Conservation (phyloP, 2,888 invertebrate species). For the Athalia circularis region DNA sequence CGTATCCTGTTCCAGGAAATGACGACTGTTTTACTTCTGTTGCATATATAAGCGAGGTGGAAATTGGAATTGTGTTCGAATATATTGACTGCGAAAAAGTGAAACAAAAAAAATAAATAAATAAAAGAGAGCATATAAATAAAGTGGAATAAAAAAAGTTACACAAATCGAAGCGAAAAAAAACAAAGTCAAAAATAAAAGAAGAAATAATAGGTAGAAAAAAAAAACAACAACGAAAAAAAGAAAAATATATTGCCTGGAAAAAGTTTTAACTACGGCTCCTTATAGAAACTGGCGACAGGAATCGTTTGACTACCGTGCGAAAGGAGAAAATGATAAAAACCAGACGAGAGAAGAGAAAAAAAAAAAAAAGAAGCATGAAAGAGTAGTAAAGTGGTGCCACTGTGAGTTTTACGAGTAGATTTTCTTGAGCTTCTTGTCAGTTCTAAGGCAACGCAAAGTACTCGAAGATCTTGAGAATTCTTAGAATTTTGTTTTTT, state of each 20-base stretch:
- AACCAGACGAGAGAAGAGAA: neutral
- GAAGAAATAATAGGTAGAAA: too few relatives aligned
- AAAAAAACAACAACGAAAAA: too few relatives aligned
- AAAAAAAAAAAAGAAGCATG: slow-evolving; percentile 27
- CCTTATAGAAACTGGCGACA: slow-evolving; percentile 3
- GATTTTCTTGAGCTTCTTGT: slow-evolving; percentile 6
- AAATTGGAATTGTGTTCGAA: slow-evolving; percentile 7
- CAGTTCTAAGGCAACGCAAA: neutral
- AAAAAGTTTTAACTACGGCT: neutral
- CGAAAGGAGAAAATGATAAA: too few relatives aligned
- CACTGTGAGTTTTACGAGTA: slow-evolving; percentile 36
- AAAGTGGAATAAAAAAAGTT: too few relatives aligned
- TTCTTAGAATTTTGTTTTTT: neutral
- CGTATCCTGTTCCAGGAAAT: neutral
- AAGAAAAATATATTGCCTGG: neutral
- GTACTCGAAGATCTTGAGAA: slow-evolving; percentile 16
- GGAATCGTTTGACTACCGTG: slow-evolving; percentile 15
- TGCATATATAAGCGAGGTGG: neutral
- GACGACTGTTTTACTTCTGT: neutral
- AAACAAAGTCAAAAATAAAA: too few relatives aligned
- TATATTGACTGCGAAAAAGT: neutral
- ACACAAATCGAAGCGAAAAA: neutral
- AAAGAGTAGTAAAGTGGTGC: slow-evolving; percentile 29
- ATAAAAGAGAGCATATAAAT: neutral
- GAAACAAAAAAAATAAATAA: slow-evolving; percentile 37